phyloP scores from a whole-genome alignment of 2,888 invertebrate genomes.

The Torymus texanus region DNA sequence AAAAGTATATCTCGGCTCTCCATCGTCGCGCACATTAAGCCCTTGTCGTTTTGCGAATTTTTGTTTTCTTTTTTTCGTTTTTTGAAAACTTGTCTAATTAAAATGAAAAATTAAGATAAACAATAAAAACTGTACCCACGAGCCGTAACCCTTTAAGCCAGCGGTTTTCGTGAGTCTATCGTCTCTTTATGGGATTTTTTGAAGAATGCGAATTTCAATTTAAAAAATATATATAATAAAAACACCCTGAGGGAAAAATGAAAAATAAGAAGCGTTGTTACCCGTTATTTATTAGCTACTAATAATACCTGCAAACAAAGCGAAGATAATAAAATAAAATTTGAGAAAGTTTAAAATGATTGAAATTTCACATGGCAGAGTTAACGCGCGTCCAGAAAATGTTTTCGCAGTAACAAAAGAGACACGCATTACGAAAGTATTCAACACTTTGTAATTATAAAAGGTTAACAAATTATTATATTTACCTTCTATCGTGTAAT shows the following conservation, averaged over 20 bases:
- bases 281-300: conserved; percentile 49
- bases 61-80: neutral
- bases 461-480: conserved; percentile 50
- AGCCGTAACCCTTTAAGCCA: conserved; percentile 13
- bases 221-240: conserved; percentile 59
- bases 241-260: conserved; percentile 31
- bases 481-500: conserved; percentile 57
- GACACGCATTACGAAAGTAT: conserved; percentile 41
- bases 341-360: conserved; percentile 32
- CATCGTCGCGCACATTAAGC: conserved; percentile 31
- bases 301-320: conserved; percentile 39
- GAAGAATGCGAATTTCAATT: conserved; percentile 64
- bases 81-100: conserved; percentile 39
- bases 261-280: conserved; percentile 46
- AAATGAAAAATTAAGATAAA: conserved; percentile 19
- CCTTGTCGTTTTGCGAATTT: conserved; percentile 34
- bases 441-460: conserved; percentile 55
- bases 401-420: conserved; percentile 43
- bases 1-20: conserved; percentile 10
- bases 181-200: conserved; percentile 64
- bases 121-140: conserved; percentile 12
- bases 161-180: conserved; percentile 45
- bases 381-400: conserved; percentile 41
- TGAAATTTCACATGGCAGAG: conserved; percentile 23
- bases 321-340: conserved; percentile 21